Evolutionary conservation across 2,888 invertebrate genomes (phyloP), one percentile per base, ranked within the genome.

Genomic region (Muscina levida): DNA sequence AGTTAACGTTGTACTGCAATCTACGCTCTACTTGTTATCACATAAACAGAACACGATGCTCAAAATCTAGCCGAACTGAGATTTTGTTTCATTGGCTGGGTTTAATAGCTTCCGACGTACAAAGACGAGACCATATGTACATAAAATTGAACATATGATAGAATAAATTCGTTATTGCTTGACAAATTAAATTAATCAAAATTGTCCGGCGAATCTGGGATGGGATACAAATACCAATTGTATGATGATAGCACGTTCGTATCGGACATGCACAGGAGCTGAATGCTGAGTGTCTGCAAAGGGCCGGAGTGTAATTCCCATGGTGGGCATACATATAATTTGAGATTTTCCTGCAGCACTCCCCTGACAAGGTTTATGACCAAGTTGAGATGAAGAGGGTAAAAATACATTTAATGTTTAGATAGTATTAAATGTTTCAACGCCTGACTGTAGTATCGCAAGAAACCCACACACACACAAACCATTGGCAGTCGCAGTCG

Each of bases 111-210:
- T 31, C 31, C 8, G 8, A 48, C 6, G 26, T 42, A 73, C 53
- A 26, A 1, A 65, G 53, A 42, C 65, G 65, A n/a, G 46, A n/a
- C 5, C 39, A 37, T 24, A 31, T 17, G 17, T 62, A 19, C 17
- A 15, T 17, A 46, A 6, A 53, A 17, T 22, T 24, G 11, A 72
- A 42, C 59, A 42, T 44, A 67, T 48, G 57, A 59, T 39, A 72
- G 67, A 37, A 62, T n/a, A 66, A 53, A 79, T 67, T 67, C 53
- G 26, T 57, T 79, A 53, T 72, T 75, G 19, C 22, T 59, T 46
- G 56, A 73, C 56, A 77, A 73, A 80, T 77, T 80, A 73, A 80
- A 71, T 80, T 80, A 80, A 77, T 73, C 73, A 73, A 22, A 65
- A 31, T 72, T 79, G 76, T 72, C 74, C 72, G 72, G 56, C 72